Percentiles rank a stretch among this genome's conserved stretches.
phyloP scores from a whole-genome alignment of 2,797 vertebrate species.

The Cossypha dichroa region DNA sequence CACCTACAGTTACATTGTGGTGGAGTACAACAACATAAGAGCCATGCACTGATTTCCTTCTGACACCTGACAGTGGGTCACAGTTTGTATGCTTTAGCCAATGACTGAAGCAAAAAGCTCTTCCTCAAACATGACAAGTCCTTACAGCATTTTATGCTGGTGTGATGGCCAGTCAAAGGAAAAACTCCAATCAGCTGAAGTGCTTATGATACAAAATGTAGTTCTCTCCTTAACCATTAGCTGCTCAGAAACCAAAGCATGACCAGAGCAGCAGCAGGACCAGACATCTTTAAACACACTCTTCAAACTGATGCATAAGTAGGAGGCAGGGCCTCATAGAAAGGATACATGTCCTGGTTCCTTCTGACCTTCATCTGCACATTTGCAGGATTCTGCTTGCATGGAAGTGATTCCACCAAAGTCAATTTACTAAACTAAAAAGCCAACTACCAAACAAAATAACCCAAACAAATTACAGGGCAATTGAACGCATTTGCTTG shows the following conservation, averaged over 20 bases:
- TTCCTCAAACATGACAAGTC: not conserved
- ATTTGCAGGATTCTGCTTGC: not conserved
- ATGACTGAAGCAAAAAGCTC: not conserved
- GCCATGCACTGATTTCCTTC: not conserved
- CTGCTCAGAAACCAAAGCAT: not conserved
- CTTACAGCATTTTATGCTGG: not conserved
- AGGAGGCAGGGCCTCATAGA: not conserved
- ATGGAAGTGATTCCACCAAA: not conserved
- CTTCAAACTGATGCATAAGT: not conserved
- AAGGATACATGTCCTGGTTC: not conserved
- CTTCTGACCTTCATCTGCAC: not conserved
- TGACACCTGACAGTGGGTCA: not conserved
- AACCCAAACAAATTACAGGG: not conserved
- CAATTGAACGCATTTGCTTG: not conserved
- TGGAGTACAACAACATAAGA: accelerated
- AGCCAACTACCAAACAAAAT: not conserved
- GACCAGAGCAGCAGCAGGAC: not conserved
- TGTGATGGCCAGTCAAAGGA: not conserved
- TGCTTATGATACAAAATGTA: not conserved
- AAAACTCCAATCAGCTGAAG: not conserved
- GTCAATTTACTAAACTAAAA: not conserved
- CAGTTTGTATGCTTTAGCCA: not conserved
- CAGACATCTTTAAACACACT: not conserved
- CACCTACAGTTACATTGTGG: not conserved
- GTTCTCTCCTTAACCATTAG: not conserved